Evolutionary conservation across 1,140 invertebrate species (phyloP).

Genomic region (Drosophila willistoni): DNA sequence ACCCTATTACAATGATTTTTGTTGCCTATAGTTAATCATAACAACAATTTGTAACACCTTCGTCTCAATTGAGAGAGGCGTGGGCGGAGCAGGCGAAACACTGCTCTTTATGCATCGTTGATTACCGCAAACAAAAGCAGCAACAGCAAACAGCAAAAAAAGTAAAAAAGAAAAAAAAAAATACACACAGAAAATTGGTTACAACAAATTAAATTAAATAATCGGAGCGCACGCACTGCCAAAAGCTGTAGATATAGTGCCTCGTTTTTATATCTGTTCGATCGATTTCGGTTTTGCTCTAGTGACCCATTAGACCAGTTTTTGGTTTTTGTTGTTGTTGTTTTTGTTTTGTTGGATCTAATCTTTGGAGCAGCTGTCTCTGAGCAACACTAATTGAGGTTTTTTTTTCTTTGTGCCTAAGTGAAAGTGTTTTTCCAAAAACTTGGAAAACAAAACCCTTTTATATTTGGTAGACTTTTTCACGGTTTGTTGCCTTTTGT

Average conservation of each 20-base stretch:
- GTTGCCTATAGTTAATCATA: constrained; percentile 23
- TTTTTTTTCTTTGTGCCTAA: constrained; percentile 58
- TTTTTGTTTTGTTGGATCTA: background rate
- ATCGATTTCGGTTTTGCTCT: constrained; percentile 18
- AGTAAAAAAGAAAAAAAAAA: constrained; percentile 38
- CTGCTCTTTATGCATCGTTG: constrained; percentile 69
- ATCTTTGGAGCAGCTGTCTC: constrained; percentile 33
- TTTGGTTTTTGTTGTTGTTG: background rate
- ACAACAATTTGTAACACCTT: constrained; percentile 60
- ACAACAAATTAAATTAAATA: constrained; percentile 81
- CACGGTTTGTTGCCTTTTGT: constrained; percentile 69
- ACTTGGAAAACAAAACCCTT: constrained; percentile 48
- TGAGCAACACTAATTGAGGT: constrained; percentile 48
- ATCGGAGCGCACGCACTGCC: constrained; percentile 54
- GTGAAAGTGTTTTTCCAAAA: constrained; percentile 68
- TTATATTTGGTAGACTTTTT: constrained; percentile 49
- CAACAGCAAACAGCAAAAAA: constrained; percentile 16
- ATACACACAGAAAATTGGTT: constrained; percentile 58
- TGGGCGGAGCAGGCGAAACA: constrained; percentile 38
- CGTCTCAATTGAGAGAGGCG: constrained; percentile 35
- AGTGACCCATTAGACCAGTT: constrained; percentile 28
- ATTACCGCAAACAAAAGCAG: constrained; percentile 5
- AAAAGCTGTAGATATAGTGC: background rate
- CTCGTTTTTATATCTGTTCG: constrained; percentile 23
- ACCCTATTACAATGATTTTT: constrained; percentile 39